A percentile compares a stretch with the other conserved stretches of the same genome.
phyloP scores from a whole-genome alignment of 2,113 vertebrate genomes.

The Malurus elegans region DNA sequence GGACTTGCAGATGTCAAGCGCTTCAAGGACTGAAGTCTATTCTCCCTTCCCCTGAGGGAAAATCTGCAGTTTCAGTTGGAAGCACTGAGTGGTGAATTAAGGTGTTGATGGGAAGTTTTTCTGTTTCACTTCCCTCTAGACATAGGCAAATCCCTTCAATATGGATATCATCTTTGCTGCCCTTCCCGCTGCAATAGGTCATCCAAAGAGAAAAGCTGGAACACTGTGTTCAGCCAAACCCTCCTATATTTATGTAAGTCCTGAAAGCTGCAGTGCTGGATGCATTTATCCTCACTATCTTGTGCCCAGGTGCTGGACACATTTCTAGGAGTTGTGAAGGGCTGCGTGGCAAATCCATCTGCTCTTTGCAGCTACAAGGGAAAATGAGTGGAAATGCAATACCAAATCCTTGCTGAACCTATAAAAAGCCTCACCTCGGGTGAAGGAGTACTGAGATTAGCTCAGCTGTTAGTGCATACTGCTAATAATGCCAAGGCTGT shows the following conservation, averaged over 20 bases:
- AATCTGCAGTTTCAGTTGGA: neutral
- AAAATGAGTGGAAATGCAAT: neutral
- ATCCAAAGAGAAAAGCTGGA: neutral
- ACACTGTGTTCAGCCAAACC: neutral
- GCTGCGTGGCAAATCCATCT: neutral
- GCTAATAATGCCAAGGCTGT: neutral
- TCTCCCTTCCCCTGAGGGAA: neutral
- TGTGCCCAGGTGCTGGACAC: neutral
- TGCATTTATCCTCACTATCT: neutral
- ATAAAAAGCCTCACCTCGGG: neutral
- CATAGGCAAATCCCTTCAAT: neutral
- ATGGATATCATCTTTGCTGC: neutral
- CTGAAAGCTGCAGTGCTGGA: neutral
- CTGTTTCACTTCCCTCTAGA: neutral
- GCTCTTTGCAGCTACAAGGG: neutral
- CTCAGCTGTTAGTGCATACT: neutral
- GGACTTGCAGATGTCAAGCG: neutral
- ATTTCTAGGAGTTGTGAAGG: neutral
- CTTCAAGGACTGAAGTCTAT: neutral
- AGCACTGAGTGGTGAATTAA: neutral
- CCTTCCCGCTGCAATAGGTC: neutral
- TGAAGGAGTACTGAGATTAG: neutral
- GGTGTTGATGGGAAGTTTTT: neutral
- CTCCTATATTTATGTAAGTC: neutral
- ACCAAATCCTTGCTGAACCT: neutral